Percentiles rank a stretch among this genome's conserved stretches.
Conservation (phyloP, 2,888 invertebrate genomes). For the Ditylenchus weischeri region DNA sequence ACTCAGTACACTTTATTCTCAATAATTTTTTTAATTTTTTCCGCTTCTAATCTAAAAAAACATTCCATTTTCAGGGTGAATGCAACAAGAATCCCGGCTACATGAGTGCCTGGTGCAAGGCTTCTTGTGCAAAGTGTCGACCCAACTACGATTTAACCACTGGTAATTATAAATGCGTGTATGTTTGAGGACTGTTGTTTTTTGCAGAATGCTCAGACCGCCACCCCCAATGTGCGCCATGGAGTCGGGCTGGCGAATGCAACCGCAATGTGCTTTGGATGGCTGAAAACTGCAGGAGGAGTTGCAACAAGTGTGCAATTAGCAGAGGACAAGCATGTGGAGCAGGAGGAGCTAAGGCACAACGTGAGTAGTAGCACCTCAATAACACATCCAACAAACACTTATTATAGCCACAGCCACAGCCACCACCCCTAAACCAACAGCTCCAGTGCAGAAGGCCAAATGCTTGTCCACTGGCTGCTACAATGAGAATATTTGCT, state of each 20-base stretch:
- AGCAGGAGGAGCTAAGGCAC: conserved; percentile 22
- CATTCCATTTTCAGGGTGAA: conserved; percentile 35
- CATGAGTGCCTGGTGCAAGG: conserved; percentile 52
- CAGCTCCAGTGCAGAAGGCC: no score
- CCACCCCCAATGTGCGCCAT: conserved; percentile 45
- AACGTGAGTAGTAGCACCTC: conserved; percentile 21
- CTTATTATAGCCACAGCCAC: neutral
- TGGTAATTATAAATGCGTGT: neutral
- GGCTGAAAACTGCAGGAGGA: conserved; percentile 51
- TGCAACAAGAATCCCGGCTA: conserved; percentile 46
- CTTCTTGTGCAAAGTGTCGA: conserved; percentile 43
- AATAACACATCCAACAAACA: conserved; percentile 13
- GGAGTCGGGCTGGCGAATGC: conserved; percentile 49
- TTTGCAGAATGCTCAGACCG: conserved; percentile 49
- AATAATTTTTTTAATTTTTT: no score
- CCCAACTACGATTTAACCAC: conserved; percentile 35
- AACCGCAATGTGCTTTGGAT: conserved; percentile 49
- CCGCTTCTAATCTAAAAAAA: no score
- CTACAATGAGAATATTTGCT: conserved; percentile 53
- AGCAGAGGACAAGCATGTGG: conserved; percentile 45
- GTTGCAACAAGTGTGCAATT: conserved; percentile 43
- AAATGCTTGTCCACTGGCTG: conserved; percentile 40
- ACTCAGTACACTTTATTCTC: no score
- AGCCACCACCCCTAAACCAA: no score
- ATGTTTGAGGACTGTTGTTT: neutral